These are phyloP conservation scores for Empis livida DNA, from an alignment of 2,888 invertebrate species.

Conservation along the genomic window DNA sequence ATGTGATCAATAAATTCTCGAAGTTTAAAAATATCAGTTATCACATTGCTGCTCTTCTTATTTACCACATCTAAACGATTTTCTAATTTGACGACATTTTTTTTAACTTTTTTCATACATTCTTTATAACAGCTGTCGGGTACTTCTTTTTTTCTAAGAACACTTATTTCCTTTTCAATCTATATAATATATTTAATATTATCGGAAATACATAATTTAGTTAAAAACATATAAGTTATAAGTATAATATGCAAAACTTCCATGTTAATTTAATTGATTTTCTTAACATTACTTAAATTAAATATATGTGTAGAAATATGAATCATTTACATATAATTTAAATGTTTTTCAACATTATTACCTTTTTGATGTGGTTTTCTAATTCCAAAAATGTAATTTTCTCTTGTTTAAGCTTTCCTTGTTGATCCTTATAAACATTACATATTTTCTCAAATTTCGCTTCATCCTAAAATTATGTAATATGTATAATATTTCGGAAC, in stretches of 20 bases:
- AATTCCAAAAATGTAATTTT: slow-evolving; percentile 35
- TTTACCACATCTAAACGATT: slow-evolving; percentile 64
- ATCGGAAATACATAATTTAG: neutral
- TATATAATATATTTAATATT: slow-evolving; percentile 7
- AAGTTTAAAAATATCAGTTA: slow-evolving; percentile 58
- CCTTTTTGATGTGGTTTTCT: slow-evolving; percentile 39
- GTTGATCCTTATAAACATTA: slow-evolving; percentile 18
- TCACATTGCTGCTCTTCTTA: slow-evolving; percentile 60
- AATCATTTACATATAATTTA: too few species aligned
- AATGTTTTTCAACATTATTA: too few species aligned
- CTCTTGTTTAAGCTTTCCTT: slow-evolving; percentile 23
- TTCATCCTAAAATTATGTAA: neutral
- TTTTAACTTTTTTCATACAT: slow-evolving; percentile 32
- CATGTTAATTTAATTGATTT: too few species aligned
- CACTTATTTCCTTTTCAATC: slow-evolving; percentile 32
- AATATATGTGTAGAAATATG: slow-evolving; percentile 19
- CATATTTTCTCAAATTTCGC: neutral
- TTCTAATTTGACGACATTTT: slow-evolving; percentile 49
- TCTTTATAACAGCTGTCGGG: slow-evolving; percentile 38
- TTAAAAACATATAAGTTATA: too few species aligned
- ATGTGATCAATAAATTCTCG: slow-evolving; percentile 70
- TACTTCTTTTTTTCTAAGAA: slow-evolving; percentile 35
- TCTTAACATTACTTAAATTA: neutral
- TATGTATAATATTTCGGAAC: too few species aligned
- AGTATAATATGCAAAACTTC: too few species aligned